Evolutionary conservation across 2,797 vertebrate species (phyloP).

Genomic region (Pachyuromys duprasi): DNA sequence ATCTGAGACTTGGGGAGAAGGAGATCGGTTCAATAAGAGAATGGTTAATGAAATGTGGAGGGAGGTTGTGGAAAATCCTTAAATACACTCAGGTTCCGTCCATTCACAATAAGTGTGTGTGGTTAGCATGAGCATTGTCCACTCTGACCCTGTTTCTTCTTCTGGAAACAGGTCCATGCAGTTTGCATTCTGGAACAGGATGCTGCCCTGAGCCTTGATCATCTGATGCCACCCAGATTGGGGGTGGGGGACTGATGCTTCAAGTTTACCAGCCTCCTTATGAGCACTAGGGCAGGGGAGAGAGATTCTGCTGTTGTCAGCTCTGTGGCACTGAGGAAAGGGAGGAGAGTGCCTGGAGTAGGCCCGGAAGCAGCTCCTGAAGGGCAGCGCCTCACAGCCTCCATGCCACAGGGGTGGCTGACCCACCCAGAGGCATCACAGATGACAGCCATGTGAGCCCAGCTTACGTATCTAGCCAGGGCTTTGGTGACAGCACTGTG

Average conservation of each 20-base stretch:
- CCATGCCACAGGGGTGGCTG: neutral
- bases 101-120: too few relatives aligned
- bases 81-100: neutral
- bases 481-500: neutral
- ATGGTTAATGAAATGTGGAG: accelerated
- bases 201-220: neutral
- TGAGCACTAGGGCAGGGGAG: accelerated
- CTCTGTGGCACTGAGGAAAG: neutral
- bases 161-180: neutral
- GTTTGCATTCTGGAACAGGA: neutral
- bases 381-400: neutral
- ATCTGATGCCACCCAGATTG: neutral
- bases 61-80: neutral
- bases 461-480: neutral
- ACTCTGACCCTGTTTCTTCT: neutral
- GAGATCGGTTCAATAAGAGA: neutral
- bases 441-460: neutral
- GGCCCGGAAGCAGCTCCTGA: neutral
- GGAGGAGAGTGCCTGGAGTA: neutral
- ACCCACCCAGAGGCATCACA: accelerated
- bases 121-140: neutral
- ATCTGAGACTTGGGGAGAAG: neutral
- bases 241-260: neutral
- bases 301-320: neutral
- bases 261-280: neutral